phyloP scores from a whole-genome alignment of 2,797 vertebrate genomes.

The Danio tinwini region DNA sequence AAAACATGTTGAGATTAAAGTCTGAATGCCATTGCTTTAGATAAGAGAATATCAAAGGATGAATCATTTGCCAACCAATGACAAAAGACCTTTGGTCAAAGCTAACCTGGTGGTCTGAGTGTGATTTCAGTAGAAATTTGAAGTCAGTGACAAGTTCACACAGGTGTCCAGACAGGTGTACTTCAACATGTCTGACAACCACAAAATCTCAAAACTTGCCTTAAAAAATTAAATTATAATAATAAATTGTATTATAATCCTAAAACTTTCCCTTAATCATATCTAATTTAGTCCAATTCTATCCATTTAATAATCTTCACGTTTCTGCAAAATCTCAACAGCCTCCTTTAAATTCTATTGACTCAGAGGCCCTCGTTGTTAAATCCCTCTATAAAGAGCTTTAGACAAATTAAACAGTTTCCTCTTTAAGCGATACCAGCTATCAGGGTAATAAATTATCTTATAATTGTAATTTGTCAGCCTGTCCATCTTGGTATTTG shows the following conservation, averaged over 20 bases:
- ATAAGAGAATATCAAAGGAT: conserved; percentile 12
- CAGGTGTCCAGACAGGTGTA: conserved; percentile 30
- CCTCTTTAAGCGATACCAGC: conserved; percentile 12
- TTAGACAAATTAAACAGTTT: conserved; percentile 28
- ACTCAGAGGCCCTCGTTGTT: conserved; percentile 9
- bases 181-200: conserved; percentile 22
- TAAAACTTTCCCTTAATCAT: too few relatives aligned
- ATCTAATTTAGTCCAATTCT: too few relatives aligned
- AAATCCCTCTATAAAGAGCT: conserved; percentile 32
- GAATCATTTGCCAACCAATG: neutral
- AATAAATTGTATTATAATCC: too few relatives aligned
- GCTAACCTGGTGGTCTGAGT: conserved; percentile 23
- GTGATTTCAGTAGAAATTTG: conserved; percentile 15
- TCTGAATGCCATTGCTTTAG: neutral
- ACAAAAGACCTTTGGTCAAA: conserved; percentile 4
- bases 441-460: conserved; percentile 12
- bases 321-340: neutral
- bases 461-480: conserved; percentile 32
- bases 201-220: neutral
- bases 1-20: neutral
- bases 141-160: conserved; percentile 18
- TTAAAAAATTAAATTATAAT: too few relatives aligned
- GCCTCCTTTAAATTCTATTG: conserved; percentile 16
- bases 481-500: conserved; percentile 3
- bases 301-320: neutral